These are phyloP conservation scores for Rissa tridactyla DNA, from an alignment of 2,113 vertebrate genomes.

Conservation along the genomic window DNA sequence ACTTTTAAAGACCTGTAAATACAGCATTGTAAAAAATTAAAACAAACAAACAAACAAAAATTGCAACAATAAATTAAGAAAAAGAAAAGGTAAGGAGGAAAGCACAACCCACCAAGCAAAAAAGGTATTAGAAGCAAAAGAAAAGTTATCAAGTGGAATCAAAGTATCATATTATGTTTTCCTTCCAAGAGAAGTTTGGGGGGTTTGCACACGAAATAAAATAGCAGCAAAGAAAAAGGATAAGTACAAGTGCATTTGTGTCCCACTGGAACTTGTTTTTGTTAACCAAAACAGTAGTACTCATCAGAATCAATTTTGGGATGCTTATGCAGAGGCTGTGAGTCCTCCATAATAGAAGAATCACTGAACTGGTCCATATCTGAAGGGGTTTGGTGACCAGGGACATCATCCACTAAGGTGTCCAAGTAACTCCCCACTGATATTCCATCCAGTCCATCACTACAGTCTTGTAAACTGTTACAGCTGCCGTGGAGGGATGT, in stretches of 20 bases:
- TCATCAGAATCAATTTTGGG: constrained; percentile 86
- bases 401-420: constrained; percentile 88
- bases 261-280: constrained; percentile 40
- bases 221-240: constrained; percentile 73
- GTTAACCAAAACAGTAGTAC: constrained; percentile 93
- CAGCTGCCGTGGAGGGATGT: constrained; percentile 84
- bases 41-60: not conserved
- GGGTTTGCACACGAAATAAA: constrained; percentile 56
- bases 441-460: constrained; percentile 88
- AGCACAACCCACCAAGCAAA: not conserved
- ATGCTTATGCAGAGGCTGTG: constrained; percentile 75
- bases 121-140: constrained; percentile 59
- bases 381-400: constrained; percentile 83
- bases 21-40: constrained; percentile 36
- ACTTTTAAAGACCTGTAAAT: constrained; percentile 33
- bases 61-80: constrained; percentile 74
- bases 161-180: constrained; percentile 61
- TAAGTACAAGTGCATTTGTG: constrained; percentile 67
- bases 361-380: constrained; percentile 85
- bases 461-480: constrained; percentile 85
- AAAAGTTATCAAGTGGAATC: constrained; percentile 37
- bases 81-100: constrained; percentile 14
- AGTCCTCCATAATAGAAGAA: constrained; percentile 74
- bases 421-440: constrained; percentile 96
- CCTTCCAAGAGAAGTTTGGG: not conserved